Base-by-base conservation (phyloP, 2,797 vertebrate species). In the Gallinago solitaria region DNA sequence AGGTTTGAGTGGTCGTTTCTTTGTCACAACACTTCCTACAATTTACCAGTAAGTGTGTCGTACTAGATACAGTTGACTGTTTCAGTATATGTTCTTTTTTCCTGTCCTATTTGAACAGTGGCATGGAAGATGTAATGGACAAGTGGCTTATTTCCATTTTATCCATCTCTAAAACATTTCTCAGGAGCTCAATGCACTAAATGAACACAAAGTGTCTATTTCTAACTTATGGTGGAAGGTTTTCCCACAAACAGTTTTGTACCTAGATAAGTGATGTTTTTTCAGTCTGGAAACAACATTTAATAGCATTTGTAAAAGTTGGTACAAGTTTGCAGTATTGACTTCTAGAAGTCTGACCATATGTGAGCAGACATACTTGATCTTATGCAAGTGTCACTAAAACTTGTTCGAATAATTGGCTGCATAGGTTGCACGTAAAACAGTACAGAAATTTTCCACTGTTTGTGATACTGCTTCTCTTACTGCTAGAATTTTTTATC, bases 1-100 rank as follows among this genome's bases (percentile, higher is more conserved):
- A 98, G 98, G 98, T 94, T 95, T 99, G 97, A 99, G 98, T 87
- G 98, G 98, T 88, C 98, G 98, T 81, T 99, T 99, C 97, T 98
- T 99, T 95, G 98, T 99, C 77, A 99, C 98, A 75, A 98, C 98
- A 64, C 98, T 99, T 90, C 98, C 98, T 93, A 98, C 98, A 53
- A 98, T 99, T 96, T 98, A 98, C 95, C 98, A 99, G 98, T 99
- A 98, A 99, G 98, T 98, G 87, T 89, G 25, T 76, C 57, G 17
- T 64, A 41, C 18, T 74, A 48, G 45, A 17, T 89, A 33, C 51
- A 75, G 18, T 53, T 53, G 33, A 56, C 51, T 70, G 9, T 88
- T 85, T 76, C 83, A 30, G 12, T 27, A 2, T 0, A 0, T 35
- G 3, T 23, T 61, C 6, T 54, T 51, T 63, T 76, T 25, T 27